Percentiles rank a stretch among this genome's conserved stretches.
Conservation (phyloP, 2,113 vertebrate species). For the Gopherus flavomarginatus region DNA sequence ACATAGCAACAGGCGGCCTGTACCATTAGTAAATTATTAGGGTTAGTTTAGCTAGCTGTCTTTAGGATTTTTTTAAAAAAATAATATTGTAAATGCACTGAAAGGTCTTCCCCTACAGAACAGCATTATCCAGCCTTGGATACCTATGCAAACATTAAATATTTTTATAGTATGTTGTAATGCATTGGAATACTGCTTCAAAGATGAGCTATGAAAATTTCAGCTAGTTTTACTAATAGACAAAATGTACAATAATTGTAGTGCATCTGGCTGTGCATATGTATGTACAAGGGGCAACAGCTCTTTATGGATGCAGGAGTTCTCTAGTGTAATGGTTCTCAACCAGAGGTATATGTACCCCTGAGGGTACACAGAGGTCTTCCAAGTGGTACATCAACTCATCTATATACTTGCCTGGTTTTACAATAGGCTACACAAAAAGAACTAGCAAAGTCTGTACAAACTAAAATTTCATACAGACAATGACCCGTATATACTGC, state of each 20-base stretch:
- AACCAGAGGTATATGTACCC: too few species aligned
- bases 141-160: background rate
- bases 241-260: rapidly evolving
- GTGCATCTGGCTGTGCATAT: background rate
- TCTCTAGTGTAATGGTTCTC: background rate
- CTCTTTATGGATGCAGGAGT: background rate
- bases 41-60: background rate
- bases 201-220: background rate
- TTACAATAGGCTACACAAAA: too few species aligned
- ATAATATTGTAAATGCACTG: background rate
- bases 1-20: background rate
- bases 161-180: background rate
- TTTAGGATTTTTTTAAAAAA: conserved; percentile 1
- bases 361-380: too few species aligned
- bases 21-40: conserved; percentile 7
- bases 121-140: background rate
- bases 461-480: too few species aligned
- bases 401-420: too few species aligned
- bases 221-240: background rate
- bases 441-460: too few species aligned
- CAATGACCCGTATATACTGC: too few species aligned
- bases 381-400: too few species aligned
- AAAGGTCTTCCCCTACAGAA: background rate
- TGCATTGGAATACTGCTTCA: background rate
- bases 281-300: too few species aligned